A percentile compares a stretch with the other conserved stretches of the same genome.
phyloP scores from a whole-genome alignment of 2,797 vertebrate genomes.

The Phrynocephalus vlangalii region DNA sequence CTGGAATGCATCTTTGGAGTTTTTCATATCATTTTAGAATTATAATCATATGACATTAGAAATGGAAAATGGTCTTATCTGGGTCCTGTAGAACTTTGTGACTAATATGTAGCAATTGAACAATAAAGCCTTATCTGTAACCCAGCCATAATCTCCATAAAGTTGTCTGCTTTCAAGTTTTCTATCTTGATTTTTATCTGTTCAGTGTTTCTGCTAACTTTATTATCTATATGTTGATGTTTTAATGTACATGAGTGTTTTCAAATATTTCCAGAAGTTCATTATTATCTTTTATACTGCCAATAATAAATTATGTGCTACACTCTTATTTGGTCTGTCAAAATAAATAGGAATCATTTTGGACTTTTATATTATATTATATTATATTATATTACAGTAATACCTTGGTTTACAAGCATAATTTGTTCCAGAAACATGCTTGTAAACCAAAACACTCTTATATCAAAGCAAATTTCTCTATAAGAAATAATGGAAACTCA shows the following conservation, averaged over 20 bases:
- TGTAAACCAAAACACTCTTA: too few relatives aligned
- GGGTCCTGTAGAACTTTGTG: background rate
- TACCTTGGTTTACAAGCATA: too few relatives aligned
- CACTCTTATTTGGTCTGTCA: background rate
- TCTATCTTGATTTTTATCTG: background rate
- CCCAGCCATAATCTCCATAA: background rate
- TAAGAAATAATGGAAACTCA: too few relatives aligned
- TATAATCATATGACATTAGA: too few relatives aligned
- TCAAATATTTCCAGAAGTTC: background rate
- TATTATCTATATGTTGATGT: background rate
- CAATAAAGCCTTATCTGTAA: background rate
- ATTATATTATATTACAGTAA: too few relatives aligned
- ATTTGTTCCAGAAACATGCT: too few relatives aligned
- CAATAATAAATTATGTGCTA: background rate
- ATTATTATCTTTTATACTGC: background rate
- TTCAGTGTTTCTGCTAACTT: background rate
- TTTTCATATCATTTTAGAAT: background rate
- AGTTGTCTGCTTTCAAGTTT: background rate
- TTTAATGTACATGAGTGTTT: too few relatives aligned
- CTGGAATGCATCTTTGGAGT: background rate
- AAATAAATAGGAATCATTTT: background rate
- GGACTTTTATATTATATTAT: background rate
- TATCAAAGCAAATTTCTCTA: too few relatives aligned
- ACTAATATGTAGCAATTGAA: background rate
- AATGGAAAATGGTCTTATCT: background rate